Base-by-base conservation (phyloP, 2,888 invertebrate genomes). In the Caenorhabditis macrosperma region DNA sequence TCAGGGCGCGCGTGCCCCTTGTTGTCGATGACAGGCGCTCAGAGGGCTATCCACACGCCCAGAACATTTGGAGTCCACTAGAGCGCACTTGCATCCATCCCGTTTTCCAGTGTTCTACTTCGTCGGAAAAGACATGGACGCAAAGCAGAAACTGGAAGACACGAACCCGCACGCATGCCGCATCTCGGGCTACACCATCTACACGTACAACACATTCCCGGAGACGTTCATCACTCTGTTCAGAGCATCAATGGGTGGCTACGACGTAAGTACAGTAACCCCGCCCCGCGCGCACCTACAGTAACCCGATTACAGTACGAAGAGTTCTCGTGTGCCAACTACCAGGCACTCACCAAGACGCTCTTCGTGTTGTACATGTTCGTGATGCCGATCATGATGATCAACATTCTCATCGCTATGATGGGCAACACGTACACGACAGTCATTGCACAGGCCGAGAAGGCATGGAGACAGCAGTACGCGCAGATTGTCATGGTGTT, bases 381-480 rank as follows among this genome's bases (percentile, higher is more conserved):
- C 71, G 94, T 98, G 87, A 96, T 98, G 79, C 98, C 98, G 1
- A 97, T 98, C 89, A 92, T 98, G 59, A 92, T 98, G 88, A 93
- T 98, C 15, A 98, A 98, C 94, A 98, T 95, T 94, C 93, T 99
- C 91, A 99, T 99, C 84, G 99, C 99, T 82, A 99, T 98, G 98
- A 99, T 99, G 98, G 98, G 98, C 38, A 98, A 98, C 92, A 99
- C 99, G 0, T 99, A 99, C 91, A 96, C 96, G 0, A 95, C 95
- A 87, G 96, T 99, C 77, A 99, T 97, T 86, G 95, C 96, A 91
- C 96, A 97, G 91, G 97, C 97, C 38, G 98, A 98, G 91, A 98
- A 98, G 92, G 98, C 99, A 91, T 99, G 96, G 95, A 95, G 97
- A 91, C 96, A 96, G 91, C 96, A 97, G 95, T 99, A 98, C 96